Evolutionary conservation across 2,888 invertebrate genomes (phyloP).

Genomic region (Mesopsocus fuscifrons): DNA sequence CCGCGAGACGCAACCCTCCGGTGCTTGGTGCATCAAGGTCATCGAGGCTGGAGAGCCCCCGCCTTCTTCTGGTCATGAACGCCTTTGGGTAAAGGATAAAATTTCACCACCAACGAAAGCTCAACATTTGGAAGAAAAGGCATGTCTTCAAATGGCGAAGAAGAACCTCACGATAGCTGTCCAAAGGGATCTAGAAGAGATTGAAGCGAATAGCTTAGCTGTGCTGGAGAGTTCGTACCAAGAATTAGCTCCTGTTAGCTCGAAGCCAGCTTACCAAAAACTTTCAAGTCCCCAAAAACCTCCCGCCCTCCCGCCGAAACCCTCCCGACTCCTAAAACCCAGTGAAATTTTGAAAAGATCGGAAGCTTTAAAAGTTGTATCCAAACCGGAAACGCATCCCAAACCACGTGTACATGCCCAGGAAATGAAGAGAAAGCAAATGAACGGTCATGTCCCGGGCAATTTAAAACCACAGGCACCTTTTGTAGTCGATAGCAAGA

Average conservation of each 20-base stretch:
- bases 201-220: slow-evolving; percentile 20
- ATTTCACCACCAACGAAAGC: slow-evolving; percentile 13
- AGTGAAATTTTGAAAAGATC: slow-evolving; percentile 11
- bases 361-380: slow-evolving; percentile 9
- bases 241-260: slow-evolving; percentile 14
- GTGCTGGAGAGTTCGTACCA: slow-evolving; percentile 10
- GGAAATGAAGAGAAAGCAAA: slow-evolving; percentile 1
- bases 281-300: slow-evolving; percentile 39
- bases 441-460: slow-evolving; percentile 1
- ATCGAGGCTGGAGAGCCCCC: slow-evolving; percentile 2
- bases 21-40: slow-evolving; percentile 7
- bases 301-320: slow-evolving; percentile 61
- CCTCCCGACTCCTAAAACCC: slow-evolving; percentile 21
- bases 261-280: slow-evolving; percentile 17
- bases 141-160: slow-evolving; percentile 23
- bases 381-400: slow-evolving; percentile 13
- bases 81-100: slow-evolving; percentile 11
- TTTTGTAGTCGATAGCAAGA: neutral
- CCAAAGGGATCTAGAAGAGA: slow-evolving; percentile 25
- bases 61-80: neutral
- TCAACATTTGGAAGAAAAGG: slow-evolving; percentile 22
- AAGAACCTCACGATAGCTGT: slow-evolving; percentile 24
- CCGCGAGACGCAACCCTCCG: neutral
- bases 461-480: slow-evolving; percentile 2
- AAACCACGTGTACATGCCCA: neutral